Evolutionary conservation across 2,888 invertebrate species (phyloP).

Genomic region (Caenorhabditis sp.): DNA sequence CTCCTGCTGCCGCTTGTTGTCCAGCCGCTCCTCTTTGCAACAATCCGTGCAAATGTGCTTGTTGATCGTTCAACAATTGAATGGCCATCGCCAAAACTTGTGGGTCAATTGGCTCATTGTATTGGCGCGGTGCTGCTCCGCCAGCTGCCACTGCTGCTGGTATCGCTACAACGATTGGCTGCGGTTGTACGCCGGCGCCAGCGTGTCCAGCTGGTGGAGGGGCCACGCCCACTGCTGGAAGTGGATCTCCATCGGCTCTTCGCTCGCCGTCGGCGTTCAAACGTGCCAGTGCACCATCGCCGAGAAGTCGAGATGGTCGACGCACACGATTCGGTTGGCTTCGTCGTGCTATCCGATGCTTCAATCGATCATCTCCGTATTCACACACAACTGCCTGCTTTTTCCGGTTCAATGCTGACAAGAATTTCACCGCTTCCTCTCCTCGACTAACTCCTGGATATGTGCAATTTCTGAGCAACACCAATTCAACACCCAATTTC

Average conservation of each 20-base stretch:
- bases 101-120: background rate
- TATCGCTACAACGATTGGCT: background rate
- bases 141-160: background rate
- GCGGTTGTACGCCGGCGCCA: background rate
- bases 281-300: slow-evolving; percentile 9
- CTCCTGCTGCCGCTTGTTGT: background rate
- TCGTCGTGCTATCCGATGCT: slow-evolving; percentile 43
- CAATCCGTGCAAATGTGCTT: slow-evolving; percentile 1
- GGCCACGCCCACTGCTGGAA: background rate
- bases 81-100: background rate
- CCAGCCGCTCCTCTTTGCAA: background rate
- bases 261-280: slow-evolving; percentile 5
- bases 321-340: slow-evolving; percentile 10
- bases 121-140: background rate
- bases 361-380: slow-evolving; percentile 56
- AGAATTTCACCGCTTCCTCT: slow-evolving; percentile 52
- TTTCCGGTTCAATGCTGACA: slow-evolving; percentile 55
- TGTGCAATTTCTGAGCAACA: slow-evolving; percentile 54
- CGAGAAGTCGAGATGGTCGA: slow-evolving; percentile 17
- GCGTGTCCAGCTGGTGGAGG: background rate
- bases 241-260: background rate
- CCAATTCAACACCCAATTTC: slow-evolving; percentile 56
- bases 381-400: slow-evolving; percentile 59
- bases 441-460: slow-evolving; percentile 52
- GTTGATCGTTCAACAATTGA: slow-evolving; percentile 6